A percentile compares a stretch with the other conserved stretches of the same genome.
phyloP scores from a whole-genome alignment of 2,797 vertebrate species.

The Phataginus tricuspis region DNA sequence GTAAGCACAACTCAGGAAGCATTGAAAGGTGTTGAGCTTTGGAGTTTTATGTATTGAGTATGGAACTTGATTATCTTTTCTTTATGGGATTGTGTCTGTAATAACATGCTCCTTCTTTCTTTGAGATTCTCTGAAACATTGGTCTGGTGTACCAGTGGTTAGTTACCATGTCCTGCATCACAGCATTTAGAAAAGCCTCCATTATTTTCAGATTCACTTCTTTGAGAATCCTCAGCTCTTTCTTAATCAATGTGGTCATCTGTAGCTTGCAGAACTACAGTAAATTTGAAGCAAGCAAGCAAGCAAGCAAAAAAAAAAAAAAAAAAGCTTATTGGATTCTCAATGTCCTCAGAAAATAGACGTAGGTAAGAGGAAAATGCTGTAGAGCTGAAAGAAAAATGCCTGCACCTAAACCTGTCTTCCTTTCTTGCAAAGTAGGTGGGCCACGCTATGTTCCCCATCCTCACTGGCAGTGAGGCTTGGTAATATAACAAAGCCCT shows the following conservation, averaged over 20 bases:
- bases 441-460: accelerated
- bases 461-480: background rate
- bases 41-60: background rate
- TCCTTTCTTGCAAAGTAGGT: background rate
- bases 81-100: background rate
- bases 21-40: constrained; percentile 12
- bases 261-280: background rate
- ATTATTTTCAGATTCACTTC: background rate
- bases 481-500: background rate
- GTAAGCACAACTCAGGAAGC: constrained; percentile 30
- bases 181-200: background rate
- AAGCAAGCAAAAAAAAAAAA: background rate
- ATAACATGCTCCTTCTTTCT: background rate
- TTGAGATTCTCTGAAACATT: constrained; percentile 21
- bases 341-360: background rate
- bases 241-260: background rate
- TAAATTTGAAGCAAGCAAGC: background rate
- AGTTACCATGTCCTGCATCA: background rate
- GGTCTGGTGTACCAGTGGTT: background rate
- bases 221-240: background rate
- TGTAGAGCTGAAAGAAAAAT: background rate
- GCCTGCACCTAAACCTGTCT: background rate
- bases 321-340: background rate
- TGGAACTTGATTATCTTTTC: background rate
- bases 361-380: background rate